Base-by-base conservation (phyloP, 37 sponge, comb jelly and placozoan genomes). In the Petrosia ficiformis region DNA sequence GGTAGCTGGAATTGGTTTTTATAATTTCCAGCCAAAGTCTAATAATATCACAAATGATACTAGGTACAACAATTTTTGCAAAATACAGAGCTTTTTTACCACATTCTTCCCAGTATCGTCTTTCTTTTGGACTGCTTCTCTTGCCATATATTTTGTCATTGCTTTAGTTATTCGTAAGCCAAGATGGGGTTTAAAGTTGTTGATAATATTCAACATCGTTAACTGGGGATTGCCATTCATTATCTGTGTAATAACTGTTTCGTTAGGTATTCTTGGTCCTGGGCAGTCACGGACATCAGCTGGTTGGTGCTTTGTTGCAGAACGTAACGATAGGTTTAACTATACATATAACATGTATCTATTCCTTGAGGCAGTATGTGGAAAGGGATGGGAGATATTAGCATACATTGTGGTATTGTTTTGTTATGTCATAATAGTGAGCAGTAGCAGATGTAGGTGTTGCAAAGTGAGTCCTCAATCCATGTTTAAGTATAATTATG, bases 201-300 rank as follows among this genome's bases (percentile, higher is more conserved):
- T 86, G 58, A 1, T 79, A 41, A 5, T 40, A 1, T 86, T 86
- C 34, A 75, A 79, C 34, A 24, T 86, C 38, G 68, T 43, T 21
- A 80, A 67, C 21, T 86, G 86, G 86, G 80, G 75, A 21, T 66
- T 86, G 34, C 86, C 86, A 0, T 35, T 86, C 1, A 2, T 75
- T 21, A 57, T 79, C 16, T 74, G 80, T 59, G 28, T 67, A 8
- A 60, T 44, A 0, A 43, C 59, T 24, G 39, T 58, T 37, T 34
- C 52, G 5, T 35, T 39, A 21, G 39, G 68, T 1, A 4, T n/a
- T 10, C 54, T 86, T 6, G 86, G 86, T 1, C 31, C 41, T 19
- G 43, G 71, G 11, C 26, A 59, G 25, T 30, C 31, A 22, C 35
- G 24, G 16, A 57, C 80, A 8, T 72, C 75, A 30, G 75, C 59